phyloP scores from a whole-genome alignment of 2,888 invertebrate species.

The Escarpia spicata region DNA sequence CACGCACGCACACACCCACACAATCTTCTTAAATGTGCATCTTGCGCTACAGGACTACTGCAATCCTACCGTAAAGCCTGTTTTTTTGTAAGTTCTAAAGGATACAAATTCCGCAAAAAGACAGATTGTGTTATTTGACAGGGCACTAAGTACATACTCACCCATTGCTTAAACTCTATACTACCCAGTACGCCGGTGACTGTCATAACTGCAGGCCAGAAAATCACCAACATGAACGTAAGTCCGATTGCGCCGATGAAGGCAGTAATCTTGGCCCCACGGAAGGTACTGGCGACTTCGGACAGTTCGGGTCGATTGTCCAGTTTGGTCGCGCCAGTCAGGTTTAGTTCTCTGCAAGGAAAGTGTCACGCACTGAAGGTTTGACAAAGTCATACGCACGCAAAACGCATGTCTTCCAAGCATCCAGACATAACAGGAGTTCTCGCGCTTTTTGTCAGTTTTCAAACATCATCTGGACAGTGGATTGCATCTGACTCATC shows the following conservation, averaged over 20 bases:
- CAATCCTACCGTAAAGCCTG: no score
- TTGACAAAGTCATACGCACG: not conserved
- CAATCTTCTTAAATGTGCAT: not conserved
- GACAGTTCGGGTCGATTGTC: conserved; percentile 56
- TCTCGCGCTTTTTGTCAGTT: no score
- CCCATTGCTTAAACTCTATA: conserved; percentile 53
- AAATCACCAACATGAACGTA: conserved; percentile 48
- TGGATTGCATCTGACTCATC: no score
- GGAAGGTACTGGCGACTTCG: conserved; percentile 52
- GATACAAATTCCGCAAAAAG: no score
- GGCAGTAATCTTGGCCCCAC: conserved; percentile 47
- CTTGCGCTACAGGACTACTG: no score
- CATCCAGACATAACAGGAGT: no score
- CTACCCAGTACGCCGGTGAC: conserved; percentile 48
- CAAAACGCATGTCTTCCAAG: no score
- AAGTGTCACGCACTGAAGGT: not conserved
- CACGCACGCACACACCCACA: not conserved
- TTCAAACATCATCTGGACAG: no score
- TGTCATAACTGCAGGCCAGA: conserved; percentile 57
- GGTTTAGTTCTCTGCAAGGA: conserved; percentile 52
- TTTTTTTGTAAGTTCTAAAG: no score
- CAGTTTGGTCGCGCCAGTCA: conserved; percentile 51
- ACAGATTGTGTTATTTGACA: no score
- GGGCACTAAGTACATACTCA: conserved; percentile 38
- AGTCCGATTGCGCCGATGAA: conserved; percentile 47